phyloP scores from a whole-genome alignment of 2,797 vertebrate species.

The Tokudaia tokunoshimensis region DNA sequence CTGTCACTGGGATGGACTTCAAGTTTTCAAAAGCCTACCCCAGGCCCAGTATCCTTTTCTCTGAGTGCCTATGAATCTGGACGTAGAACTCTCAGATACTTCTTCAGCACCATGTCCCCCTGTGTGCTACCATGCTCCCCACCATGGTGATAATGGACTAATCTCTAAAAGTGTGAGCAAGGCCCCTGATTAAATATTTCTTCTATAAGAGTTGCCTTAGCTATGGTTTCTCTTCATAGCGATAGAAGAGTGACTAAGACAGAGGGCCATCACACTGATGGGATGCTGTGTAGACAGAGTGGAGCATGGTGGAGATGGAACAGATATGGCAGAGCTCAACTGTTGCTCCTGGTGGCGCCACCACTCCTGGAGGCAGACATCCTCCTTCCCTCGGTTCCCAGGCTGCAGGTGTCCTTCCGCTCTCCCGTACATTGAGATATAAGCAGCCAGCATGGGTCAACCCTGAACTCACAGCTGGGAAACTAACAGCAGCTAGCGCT shows the following conservation, averaged over 20 bases:
- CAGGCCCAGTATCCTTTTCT: neutral
- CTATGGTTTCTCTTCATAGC: neutral
- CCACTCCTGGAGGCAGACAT: neutral
- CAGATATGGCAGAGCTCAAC: no score
- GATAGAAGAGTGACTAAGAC: neutral
- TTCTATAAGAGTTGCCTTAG: neutral
- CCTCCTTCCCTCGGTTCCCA: neutral
- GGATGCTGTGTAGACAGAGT: no score
- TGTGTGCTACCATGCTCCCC: neutral
- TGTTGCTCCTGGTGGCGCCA: neutral
- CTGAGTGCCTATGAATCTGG: no score
- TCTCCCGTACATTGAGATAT: neutral
- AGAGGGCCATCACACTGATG: neutral
- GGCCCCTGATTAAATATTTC: neutral
- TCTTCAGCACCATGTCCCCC: neutral
- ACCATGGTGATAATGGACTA: neutral
- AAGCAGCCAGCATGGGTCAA: neutral
- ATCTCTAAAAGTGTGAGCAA: neutral
- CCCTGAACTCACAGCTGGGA: neutral
- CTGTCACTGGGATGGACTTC: neutral
- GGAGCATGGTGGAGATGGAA: no score
- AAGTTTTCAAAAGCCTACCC: neutral
- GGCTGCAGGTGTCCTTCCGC: neutral
- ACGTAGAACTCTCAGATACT: neutral
- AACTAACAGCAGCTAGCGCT: neutral